Evolutionary conservation across 1,140 invertebrate species (phyloP).

Genomic region (Lithobius niger): DNA sequence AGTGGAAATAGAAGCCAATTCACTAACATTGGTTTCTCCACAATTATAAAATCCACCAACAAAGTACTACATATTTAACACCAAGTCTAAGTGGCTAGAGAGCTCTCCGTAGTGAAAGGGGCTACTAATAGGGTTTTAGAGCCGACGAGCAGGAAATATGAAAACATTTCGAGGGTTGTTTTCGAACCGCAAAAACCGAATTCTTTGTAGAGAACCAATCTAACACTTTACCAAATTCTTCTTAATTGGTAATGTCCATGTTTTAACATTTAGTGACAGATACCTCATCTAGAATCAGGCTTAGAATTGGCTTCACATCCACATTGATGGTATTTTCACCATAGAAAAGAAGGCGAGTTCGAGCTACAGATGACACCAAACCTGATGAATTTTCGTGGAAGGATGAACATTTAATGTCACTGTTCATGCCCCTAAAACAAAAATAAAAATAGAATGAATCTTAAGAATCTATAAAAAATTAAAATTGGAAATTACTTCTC

Average conservation of each 20-base stretch:
- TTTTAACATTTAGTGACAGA: not conserved
- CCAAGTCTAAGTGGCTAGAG: no score
- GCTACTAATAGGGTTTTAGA: no score
- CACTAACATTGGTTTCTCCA: no score
- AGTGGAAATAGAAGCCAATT: no score
- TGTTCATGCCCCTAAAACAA: not conserved
- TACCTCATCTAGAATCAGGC: constrained; percentile 30
- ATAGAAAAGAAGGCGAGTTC: constrained; percentile 30
- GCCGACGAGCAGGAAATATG: not conserved
- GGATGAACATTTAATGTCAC: not conserved
- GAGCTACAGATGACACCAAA: not conserved
- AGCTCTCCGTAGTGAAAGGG: no score
- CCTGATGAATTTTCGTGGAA: constrained; percentile 1
- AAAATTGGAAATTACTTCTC: no score
- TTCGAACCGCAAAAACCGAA: not conserved
- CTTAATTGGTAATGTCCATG: not conserved
- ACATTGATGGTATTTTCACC: constrained; percentile 40
- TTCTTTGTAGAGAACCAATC: not conserved
- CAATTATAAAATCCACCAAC: no score
- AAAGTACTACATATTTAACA: no score
- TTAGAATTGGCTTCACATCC: constrained; percentile 37
- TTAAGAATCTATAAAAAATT: no score
- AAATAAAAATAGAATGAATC: not conserved
- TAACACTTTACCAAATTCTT: not conserved
- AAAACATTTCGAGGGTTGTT: not conserved